Evolutionary conservation across 37 sponge, comb jelly and placozoan genomes (phyloP), one percentile per base, ranked within the genome.

Genomic region (Hormiphora californensis): DNA sequence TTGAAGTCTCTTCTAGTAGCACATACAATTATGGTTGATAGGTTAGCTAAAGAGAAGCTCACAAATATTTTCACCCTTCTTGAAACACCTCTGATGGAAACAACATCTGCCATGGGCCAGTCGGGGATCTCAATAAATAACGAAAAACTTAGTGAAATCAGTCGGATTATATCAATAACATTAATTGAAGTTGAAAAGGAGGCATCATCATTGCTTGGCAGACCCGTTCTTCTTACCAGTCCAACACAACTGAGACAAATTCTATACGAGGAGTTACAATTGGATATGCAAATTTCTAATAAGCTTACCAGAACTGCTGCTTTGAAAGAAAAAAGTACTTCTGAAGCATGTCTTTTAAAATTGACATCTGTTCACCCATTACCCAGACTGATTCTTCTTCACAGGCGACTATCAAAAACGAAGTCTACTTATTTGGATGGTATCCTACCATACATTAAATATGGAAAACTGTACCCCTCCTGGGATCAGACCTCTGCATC

Each of bases 351-450:
- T 28, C 25, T 73, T 4, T 41, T 73, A 28, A 73, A 73, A 73
- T 19, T 73, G 21, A 33, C 41, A 73, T 23, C 40, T 9, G 3
- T 73, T 39, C 81, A 73, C 23, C 81, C 81, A 23, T 46, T 73
- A 21, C 81, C 81, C 21, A 1, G 41, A 73, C 40, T 73, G 21
- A 73, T 73, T 73, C 81, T 73, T 0, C 25, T 22, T 73, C 81
- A 73, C 43, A 21, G 81, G 17, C 40, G 81, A 17, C 41, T 73
- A 1, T 43, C 46, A 4, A 73, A 73, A 41, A 11, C 43, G 46
- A 73, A 73, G 22, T 73, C 81, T 27, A 73, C 81, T 8, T 73
- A 73, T 73, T n/a, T 73, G 1, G 81, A 73, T 73, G 81, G 81
- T 0, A 21, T 73, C 4, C 81, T 27, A 11, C 43, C 40, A 30